A percentile compares a stretch with the other conserved stretches of the same genome.
Conservation (phyloP, 2,113 vertebrate species). For the Pseudopipra pipra region DNA sequence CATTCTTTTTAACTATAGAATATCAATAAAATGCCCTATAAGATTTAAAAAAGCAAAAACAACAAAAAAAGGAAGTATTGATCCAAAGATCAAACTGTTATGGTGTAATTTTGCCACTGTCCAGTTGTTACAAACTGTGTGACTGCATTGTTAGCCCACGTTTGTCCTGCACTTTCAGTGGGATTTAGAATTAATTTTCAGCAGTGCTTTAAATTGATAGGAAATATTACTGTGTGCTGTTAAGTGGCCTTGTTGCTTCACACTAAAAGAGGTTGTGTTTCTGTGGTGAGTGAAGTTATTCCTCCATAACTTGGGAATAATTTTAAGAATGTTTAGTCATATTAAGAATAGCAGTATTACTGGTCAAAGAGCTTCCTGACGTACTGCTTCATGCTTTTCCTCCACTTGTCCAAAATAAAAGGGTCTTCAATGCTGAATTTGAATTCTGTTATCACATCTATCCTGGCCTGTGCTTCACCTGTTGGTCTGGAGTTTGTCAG, state of each 20-base stretch:
- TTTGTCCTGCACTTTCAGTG: background rate
- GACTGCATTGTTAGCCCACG: background rate
- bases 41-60: background rate
- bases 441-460: background rate
- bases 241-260: background rate
- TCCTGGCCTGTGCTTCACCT: constrained; percentile 34
- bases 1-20: background rate
- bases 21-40: background rate
- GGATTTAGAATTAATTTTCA: background rate
- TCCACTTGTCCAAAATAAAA: background rate
- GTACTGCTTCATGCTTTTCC: background rate
- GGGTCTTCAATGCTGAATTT: background rate
- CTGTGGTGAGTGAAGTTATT: background rate
- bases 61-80: background rate
- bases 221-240: background rate
- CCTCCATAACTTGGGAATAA: background rate
- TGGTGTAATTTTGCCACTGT: background rate
- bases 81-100: background rate
- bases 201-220: background rate
- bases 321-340: background rate
- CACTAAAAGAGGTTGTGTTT: background rate
- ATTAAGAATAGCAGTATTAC: background rate
- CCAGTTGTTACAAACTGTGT: background rate
- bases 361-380: background rate
- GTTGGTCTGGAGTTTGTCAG: background rate